These are phyloP conservation scores for Vulpes vulpes DNA, from an alignment of 2,113 vertebrate species.

Conservation along the genomic window DNA sequence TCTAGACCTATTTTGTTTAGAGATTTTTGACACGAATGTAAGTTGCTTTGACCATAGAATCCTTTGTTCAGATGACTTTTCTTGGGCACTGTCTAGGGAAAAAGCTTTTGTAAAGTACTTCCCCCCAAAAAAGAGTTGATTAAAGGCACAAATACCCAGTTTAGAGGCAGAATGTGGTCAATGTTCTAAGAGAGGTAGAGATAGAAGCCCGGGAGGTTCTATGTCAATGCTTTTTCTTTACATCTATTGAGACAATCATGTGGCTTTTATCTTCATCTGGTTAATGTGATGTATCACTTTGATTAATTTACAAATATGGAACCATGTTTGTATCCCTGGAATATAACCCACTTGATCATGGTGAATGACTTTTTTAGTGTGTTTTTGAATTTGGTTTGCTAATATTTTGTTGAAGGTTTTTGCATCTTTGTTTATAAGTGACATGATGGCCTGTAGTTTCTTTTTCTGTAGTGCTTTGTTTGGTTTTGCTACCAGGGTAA, in stretches of 20 bases:
- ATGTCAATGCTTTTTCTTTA: not conserved
- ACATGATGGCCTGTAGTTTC: not conserved
- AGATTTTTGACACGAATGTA: not conserved
- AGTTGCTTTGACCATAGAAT: not conserved
- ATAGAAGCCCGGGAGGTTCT: not conserved
- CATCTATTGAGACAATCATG: not conserved
- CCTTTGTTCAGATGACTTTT: not conserved
- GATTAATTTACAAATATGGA: not conserved
- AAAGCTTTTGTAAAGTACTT: not conserved
- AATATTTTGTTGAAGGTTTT: not conserved
- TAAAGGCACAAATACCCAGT: not conserved
- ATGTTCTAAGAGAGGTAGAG: not conserved
- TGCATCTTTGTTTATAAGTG: not conserved
- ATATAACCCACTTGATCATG: not conserved
- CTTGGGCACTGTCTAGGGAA: not conserved
- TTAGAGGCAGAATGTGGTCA: not conserved
- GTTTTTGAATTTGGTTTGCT: not conserved
- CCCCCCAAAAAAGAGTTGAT: not conserved
- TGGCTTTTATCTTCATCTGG: not conserved
- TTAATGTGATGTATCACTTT: not conserved
- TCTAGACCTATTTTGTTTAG: not conserved
- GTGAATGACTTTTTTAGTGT: not conserved
- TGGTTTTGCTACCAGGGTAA: not conserved
- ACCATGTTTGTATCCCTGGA: not conserved
- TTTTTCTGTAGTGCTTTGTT: not conserved